Evolutionary conservation across 2,113 vertebrate species (phyloP).

Genomic region (Chionis minor): DNA sequence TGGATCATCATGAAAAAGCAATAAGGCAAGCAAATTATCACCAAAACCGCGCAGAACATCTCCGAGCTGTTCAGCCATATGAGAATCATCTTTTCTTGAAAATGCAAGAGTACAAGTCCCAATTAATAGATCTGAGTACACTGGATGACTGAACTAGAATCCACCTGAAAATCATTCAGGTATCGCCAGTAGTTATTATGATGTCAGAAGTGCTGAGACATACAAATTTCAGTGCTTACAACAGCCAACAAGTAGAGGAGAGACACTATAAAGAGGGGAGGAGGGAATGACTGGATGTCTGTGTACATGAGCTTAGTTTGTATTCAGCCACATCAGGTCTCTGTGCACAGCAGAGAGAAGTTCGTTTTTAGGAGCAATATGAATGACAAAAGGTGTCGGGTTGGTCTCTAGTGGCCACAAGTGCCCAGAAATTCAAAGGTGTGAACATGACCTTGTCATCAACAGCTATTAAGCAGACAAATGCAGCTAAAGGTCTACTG

Average conservation of each 20-base stretch:
- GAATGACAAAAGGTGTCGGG: background rate
- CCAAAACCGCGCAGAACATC: background rate
- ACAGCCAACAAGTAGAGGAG: background rate
- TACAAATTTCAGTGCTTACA: background rate
- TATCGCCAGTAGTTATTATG: background rate
- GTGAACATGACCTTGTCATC: conserved; percentile 46
- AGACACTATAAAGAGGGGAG: background rate
- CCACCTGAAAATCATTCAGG: background rate
- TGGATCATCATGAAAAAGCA: background rate
- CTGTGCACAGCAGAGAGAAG: background rate
- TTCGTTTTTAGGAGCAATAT: background rate
- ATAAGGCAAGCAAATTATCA: background rate
- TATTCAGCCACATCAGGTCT: background rate
- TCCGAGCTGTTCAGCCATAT: accelerated
- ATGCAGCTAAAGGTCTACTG: background rate
- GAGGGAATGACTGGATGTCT: background rate
- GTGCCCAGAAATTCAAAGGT: conserved; percentile 23
- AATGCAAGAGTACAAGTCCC: background rate
- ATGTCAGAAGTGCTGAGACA: background rate
- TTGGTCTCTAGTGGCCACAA: background rate
- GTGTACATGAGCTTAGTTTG: background rate
- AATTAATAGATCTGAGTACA: background rate
- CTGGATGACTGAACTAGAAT: background rate
- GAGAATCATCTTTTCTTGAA: background rate
- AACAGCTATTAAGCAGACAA: conserved; percentile 11